These are phyloP conservation scores for Gymnocypris eckloni DNA, from an alignment of 2,797 vertebrate genomes.

Conservation along the genomic window DNA sequence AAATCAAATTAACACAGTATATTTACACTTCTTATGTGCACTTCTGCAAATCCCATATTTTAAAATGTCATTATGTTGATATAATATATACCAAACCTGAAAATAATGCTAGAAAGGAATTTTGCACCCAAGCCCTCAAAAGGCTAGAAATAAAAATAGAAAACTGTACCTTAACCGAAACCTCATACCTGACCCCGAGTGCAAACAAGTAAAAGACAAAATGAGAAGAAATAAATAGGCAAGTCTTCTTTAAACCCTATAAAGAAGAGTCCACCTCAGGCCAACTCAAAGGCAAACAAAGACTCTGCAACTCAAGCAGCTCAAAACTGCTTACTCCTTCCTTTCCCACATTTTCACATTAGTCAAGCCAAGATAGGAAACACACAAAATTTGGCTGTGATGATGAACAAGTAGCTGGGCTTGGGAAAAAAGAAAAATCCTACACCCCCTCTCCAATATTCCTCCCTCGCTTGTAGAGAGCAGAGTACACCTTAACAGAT, in stretches of 20 bases:
- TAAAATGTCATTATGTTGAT: background rate
- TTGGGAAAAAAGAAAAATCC: background rate
- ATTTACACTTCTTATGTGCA: background rate
- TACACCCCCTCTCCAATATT: slow-evolving; percentile 6
- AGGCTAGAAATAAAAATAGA: slow-evolving; percentile 3
- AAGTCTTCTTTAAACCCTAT: slow-evolving; percentile 13
- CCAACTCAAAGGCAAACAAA: slow-evolving; percentile 37
- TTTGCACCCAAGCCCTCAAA: background rate
- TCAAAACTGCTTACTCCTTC: slow-evolving; percentile 50
- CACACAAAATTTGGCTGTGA: slow-evolving; percentile 45
- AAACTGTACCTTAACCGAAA: background rate
- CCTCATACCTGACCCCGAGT: background rate
- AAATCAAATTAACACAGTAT: background rate
- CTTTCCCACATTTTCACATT: slow-evolving; percentile 49
- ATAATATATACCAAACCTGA: background rate
- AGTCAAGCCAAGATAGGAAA: slow-evolving; percentile 53
- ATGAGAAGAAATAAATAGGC: background rate
- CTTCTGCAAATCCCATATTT: too few relatives aligned
- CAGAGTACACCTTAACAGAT: slow-evolving; percentile 47
- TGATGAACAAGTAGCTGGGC: slow-evolving; percentile 48
- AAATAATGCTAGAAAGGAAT: background rate
- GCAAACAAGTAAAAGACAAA: slow-evolving; percentile 12
- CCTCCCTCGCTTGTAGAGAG: slow-evolving; percentile 31
- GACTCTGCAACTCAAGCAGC: slow-evolving; percentile 45
- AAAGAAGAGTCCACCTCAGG: slow-evolving; percentile 25